phyloP scores from a whole-genome alignment of 2,797 vertebrate genomes.

The Lithobates sylvaticus region DNA sequence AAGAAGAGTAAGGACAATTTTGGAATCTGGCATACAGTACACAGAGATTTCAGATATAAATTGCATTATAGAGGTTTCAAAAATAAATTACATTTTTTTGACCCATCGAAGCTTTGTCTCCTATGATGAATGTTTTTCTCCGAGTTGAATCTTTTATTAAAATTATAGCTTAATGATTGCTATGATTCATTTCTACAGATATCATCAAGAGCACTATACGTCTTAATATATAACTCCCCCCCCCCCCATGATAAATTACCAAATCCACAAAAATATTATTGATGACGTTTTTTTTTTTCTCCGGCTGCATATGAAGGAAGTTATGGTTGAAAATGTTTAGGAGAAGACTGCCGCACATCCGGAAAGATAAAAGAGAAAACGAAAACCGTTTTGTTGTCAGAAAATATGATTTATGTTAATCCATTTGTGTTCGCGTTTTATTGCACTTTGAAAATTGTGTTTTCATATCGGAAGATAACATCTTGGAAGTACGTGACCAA shows the following conservation, averaged over 20 bases:
- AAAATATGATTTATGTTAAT: slow-evolving; percentile 52
- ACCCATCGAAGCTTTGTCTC: background rate
- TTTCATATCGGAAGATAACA: slow-evolving; percentile 41
- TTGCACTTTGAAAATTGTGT: slow-evolving; percentile 45
- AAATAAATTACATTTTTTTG: background rate
- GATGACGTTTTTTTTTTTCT: background rate
- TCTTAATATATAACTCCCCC: background rate
- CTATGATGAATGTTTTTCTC: slow-evolving; percentile 21
- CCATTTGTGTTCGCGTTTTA: slow-evolving; percentile 31
- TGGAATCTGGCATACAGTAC: background rate
- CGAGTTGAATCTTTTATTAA: background rate
- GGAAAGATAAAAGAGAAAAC: slow-evolving; percentile 9
- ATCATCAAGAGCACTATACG: background rate
- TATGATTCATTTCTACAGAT: background rate
- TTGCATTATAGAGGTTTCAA: background rate
- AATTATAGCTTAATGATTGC: slow-evolving; percentile 5
- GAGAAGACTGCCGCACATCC: slow-evolving; percentile 1
- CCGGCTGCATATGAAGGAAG: background rate
- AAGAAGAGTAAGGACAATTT: background rate
- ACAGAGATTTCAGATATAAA: background rate
- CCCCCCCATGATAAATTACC: slow-evolving; percentile 24
- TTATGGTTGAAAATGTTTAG: slow-evolving; percentile 8
- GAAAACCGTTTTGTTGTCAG: background rate
- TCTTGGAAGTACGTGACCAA: slow-evolving; percentile 7
- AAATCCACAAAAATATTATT: slow-evolving; percentile 13